Base-by-base conservation (phyloP, 1,140 invertebrate species). In the Zaprionus africanus region DNA sequence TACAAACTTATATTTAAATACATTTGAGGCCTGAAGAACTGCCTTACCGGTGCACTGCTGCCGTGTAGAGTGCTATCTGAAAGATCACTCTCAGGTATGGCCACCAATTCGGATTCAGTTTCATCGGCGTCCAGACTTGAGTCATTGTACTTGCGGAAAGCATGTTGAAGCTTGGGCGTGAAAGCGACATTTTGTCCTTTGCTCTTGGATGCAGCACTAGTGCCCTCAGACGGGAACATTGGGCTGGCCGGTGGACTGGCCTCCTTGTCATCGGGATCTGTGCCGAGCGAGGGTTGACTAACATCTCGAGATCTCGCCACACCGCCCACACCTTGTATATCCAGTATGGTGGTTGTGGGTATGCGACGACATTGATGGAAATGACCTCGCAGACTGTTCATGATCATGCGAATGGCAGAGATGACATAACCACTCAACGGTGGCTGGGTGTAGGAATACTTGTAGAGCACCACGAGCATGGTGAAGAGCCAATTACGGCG, bases 381-480 rank as follows among this genome's bases (percentile, higher is more conserved):
- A 87, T 99, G 98, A 19, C 96, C 95, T 84, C 99, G 97, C 54
- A 99, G 92, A 0, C 98, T 99, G 92, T 98, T 98, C 56, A 99
- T 94, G n/a, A 99, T 96, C 79, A 99, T 97, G 82, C 96, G 95
- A 46, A 99, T 96, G 53, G 99, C 93, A 1, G 96, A 94, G 70
- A 97, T 96, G 4, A 99, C 94, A 82, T 97, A 96, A 28, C 94
- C 95, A 83, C 96, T 97, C 76, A 97, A 94, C 0, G 96, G 95
- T n/a, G 96, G 96, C 61, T 95, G 95, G 65, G 95, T 96, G 91
- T 99, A 99, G 80, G 98, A 97, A 92, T 99, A 99, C 97, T 99
- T 99, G 91, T 99, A 99, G 1, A 99, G 94, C 73, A 99, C 95
- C 12, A 99, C 97, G n/a, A 99, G 95, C 17, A 99, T 91, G 22